Evolutionary conservation across 1,140 invertebrate species (phyloP).

Genomic region (Drosophila virilis): DNA sequence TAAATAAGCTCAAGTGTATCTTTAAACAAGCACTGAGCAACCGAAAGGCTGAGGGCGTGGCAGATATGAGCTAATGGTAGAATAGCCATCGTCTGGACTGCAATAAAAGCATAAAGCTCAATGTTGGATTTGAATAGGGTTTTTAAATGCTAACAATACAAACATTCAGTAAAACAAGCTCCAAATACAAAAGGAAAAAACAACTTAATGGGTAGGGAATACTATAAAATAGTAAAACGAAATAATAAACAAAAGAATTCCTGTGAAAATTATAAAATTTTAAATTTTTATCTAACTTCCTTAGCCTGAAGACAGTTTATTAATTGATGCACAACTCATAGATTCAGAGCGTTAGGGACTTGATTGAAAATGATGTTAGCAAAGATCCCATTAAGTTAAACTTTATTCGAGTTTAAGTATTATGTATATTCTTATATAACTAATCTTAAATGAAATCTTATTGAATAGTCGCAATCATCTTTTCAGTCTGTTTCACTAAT

Average conservation of each 20-base stretch:
- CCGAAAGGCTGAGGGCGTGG: background rate
- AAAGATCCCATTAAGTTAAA: no score
- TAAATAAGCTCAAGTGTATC: constrained; percentile 42
- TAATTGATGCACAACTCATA: no score
- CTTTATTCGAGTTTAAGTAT: no score
- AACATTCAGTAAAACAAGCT: background rate
- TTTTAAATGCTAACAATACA: background rate
- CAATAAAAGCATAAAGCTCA: constrained; percentile 3
- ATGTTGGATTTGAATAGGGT: background rate
- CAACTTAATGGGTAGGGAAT: background rate
- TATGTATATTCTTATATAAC: no score
- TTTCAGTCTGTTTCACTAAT: constrained; percentile 45
- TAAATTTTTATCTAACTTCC: no score
- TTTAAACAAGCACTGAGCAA: constrained; percentile 2
- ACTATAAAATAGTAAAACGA: background rate
- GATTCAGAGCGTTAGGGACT: no score
- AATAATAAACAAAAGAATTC: background rate
- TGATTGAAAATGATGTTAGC: no score
- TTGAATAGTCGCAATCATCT: constrained; percentile 12
- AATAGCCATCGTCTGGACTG: background rate
- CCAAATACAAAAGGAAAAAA: background rate
- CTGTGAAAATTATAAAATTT: background rate
- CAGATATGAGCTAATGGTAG: background rate
- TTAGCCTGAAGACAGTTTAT: no score
- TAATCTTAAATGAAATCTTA: constrained; percentile 24